Conservation (phyloP, 2,888 invertebrate species). For the Ceriagrion tenellum region DNA sequence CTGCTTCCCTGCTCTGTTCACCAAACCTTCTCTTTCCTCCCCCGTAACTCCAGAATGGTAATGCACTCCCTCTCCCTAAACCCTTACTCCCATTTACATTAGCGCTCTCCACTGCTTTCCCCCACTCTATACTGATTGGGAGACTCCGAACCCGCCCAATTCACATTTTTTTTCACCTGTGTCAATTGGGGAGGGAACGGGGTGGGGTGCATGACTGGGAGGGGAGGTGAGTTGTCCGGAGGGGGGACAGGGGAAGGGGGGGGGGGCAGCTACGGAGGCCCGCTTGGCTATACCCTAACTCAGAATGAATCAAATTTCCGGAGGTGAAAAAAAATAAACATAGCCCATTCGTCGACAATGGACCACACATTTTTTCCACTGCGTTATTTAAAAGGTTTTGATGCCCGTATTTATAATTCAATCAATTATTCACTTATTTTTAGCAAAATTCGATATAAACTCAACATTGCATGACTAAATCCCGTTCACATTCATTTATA, state of each 20-base stretch:
- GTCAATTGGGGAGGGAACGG: background rate
- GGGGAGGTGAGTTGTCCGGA: too few species aligned
- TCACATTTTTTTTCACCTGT: background rate
- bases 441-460: background rate
- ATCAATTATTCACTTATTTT: conserved; percentile 16
- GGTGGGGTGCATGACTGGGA: background rate
- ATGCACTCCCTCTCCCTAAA: background rate
- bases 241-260: background rate
- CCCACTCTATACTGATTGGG: background rate
- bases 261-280: too few species aligned
- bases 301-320: background rate
- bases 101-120: background rate
- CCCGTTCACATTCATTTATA: background rate
- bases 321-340: background rate
- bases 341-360: background rate
- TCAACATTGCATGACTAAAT: background rate
- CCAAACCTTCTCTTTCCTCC: background rate
- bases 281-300: background rate
- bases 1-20: background rate
- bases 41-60: background rate
- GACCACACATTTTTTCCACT: background rate
- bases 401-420: background rate
- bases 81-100: background rate
- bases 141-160: background rate
- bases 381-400: conserved; percentile 1